Evolutionary conservation across 2,113 vertebrate species (phyloP).

Genomic region (Pelvicachromis taeniatus): DNA sequence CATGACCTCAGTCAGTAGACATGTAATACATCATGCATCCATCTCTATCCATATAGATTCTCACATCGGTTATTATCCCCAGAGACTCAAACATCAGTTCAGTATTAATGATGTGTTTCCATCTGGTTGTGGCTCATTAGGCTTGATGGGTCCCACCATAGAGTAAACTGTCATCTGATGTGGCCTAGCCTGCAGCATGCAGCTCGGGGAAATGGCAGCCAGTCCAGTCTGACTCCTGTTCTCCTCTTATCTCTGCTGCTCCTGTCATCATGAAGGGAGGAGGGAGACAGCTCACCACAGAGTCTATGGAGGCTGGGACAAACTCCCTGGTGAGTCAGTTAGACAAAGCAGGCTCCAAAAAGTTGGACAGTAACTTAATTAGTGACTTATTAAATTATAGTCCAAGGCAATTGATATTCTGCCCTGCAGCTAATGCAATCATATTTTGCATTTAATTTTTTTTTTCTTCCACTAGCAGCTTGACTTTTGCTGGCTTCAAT

Average conservation of each 20-base stretch:
- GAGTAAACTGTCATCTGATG: conserved; percentile 26
- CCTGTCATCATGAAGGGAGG: conserved; percentile 17
- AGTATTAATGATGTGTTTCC: conserved; percentile 48
- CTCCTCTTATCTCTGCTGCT: conserved; percentile 39
- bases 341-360: conserved; percentile 52
- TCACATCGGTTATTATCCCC: conserved; percentile 13
- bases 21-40: background rate
- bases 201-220: conserved; percentile 20
- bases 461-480: conserved; percentile 32
- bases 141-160: background rate
- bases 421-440: conserved; percentile 69
- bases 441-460: conserved; percentile 54
- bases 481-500: conserved; percentile 59
- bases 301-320: conserved; percentile 15
- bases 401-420: conserved; percentile 67
- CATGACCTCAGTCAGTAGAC: background rate
- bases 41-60: background rate
- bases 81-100: conserved; percentile 23
- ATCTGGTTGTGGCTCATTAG: conserved; percentile 49
- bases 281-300: background rate
- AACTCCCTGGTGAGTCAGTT: conserved; percentile 49
- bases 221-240: conserved; percentile 14
- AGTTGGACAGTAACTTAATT: conserved; percentile 70
- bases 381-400: conserved; percentile 69
- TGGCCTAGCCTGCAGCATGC: conserved; percentile 21